Evolutionary conservation across 2,797 vertebrate genomes (phyloP).

Genomic region (Chromis chromis): DNA sequence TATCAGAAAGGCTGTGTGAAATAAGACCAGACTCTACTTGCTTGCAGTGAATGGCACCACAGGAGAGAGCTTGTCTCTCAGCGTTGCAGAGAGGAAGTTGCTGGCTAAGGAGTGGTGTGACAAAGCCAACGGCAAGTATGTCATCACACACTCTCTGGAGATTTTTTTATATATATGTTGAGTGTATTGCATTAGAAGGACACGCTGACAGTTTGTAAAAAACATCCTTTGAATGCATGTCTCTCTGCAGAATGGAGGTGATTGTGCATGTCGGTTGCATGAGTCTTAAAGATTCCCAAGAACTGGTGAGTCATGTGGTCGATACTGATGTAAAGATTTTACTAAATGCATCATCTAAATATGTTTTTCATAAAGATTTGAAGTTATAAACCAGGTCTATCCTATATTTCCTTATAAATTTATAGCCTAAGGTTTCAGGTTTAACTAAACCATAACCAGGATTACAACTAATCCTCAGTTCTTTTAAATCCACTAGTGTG

Average conservation of each 20-base stretch:
- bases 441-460: neutral
- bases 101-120: constrained; percentile 91
- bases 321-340: neutral
- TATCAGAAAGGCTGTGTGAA: neutral
- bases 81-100: constrained; percentile 87
- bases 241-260: constrained; percentile 86
- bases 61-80: constrained; percentile 93
- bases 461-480: neutral
- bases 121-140: constrained; percentile 91
- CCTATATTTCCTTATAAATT: neutral
- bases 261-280: constrained; percentile 93
- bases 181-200: no score
- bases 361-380: neutral
- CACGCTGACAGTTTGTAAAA: neutral
- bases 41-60: constrained; percentile 95
- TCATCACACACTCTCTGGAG: constrained; percentile 24
- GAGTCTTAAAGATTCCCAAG: constrained; percentile 91
- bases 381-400: neutral
- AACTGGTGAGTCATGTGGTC: constrained; percentile 86
- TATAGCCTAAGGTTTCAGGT: neutral
- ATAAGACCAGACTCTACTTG: constrained; percentile 17
- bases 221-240: constrained; percentile 6
- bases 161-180: neutral
- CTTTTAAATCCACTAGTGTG: neutral
- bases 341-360: neutral